Base-by-base conservation (phyloP, 2,888 invertebrate species). In the Andrena dorsata region DNA sequence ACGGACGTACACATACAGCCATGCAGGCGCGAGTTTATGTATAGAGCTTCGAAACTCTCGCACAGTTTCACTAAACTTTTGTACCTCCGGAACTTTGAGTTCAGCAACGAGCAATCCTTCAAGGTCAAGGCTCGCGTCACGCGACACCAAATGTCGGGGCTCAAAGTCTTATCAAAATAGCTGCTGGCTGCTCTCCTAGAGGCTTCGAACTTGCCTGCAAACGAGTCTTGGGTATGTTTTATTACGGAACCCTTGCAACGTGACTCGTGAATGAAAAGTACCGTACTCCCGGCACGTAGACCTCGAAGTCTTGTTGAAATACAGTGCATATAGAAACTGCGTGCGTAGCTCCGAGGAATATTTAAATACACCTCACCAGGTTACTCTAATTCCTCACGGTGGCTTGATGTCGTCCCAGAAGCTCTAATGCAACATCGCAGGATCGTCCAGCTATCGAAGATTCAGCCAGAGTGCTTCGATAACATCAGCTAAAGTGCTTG, bases 31-130 rank as follows among this genome's bases (percentile, higher is more conserved):
- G 26, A 61, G 35, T 66, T 51, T 61, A 47, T 51, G 64, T 74
- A 23, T 16, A 47, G 58, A 49, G 63, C 58, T 58, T 47, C 26
- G 16, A 20, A 75, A 73, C 77, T 77, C 64, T 16, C 60, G 58
- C 65, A 56, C 74, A 85, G 83, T 82, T 76, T 74, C 76, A 64
- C 47, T 10, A 23, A 87, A 86, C 82, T 87, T 86, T 80, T 72
- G 70, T 30, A 61, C 79, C 61, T 47, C 35, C 51, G 16, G 73
- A 87, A 85, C 82, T 86, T 74, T 16, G 53, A 66, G 60, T 73
- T 72, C 47, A 28, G 23, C 63, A 30, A 64, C 53, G 64, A 47
- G 35, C 72, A 61, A 82, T 82, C 35, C 77, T 69, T 78, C 86
- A 82, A 82, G 88, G 88, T 64, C 77, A 72, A 74, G 82, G 74